These are phyloP conservation scores for Aurelia sp. DNA, from an alignment of 30 jellyfish, hydroid and myxozoan species.

Conservation along the genomic window DNA sequence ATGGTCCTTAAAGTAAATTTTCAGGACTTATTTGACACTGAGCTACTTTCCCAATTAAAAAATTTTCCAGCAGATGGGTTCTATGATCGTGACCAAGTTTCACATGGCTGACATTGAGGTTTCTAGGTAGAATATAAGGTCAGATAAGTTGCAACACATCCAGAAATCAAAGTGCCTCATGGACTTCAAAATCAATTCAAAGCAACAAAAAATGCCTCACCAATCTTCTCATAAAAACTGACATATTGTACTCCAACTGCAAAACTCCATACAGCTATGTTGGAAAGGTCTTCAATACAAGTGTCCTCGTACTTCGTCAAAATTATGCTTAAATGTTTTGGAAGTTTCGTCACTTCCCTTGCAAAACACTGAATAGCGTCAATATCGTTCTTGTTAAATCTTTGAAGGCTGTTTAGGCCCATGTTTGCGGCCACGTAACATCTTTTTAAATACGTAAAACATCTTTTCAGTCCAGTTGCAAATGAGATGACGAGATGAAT, in stretches of 20 bases:
- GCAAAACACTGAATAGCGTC: background rate
- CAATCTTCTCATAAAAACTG: constrained; percentile 36
- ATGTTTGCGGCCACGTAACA: background rate
- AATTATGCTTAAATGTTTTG: constrained; percentile 20
- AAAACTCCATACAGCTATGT: constrained; percentile 30
- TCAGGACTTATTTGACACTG: too few species aligned
- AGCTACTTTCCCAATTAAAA: too few species aligned
- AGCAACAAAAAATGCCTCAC: background rate
- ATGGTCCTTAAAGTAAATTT: too few species aligned
- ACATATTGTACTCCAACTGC: constrained; percentile 15
- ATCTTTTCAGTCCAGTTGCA: background rate
- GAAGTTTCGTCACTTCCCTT: constrained; percentile 4
- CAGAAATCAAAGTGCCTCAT: too few species aligned
- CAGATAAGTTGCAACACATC: too few species aligned
- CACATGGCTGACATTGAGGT: too few species aligned
- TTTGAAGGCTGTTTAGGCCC: background rate
- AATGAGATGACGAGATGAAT: background rate
- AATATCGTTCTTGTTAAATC: background rate
- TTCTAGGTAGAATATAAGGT: too few species aligned
- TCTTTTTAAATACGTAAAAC: background rate
- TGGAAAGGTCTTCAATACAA: constrained; percentile 18
- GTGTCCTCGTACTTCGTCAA: constrained; percentile 5
- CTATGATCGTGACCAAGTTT: too few species aligned
- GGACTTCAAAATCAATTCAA: too few species aligned
- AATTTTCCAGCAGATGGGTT: too few species aligned